Evolutionary conservation across 2,888 invertebrate genomes (phyloP).

Genomic region (Copidosoma aretas): DNA sequence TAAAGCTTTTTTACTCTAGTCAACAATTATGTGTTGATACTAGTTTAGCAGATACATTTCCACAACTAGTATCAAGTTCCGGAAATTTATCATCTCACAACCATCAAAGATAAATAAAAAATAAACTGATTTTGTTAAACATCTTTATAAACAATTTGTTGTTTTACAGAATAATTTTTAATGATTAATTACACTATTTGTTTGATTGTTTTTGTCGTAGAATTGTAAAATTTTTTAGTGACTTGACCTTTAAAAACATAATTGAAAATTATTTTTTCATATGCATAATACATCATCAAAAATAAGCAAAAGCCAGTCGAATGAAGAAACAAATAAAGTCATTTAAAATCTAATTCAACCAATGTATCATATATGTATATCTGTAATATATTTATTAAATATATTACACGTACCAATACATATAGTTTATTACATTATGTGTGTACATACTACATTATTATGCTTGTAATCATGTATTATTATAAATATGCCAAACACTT

Average conservation of each 20-base stretch:
- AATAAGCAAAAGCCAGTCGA: slow-evolving; percentile 23
- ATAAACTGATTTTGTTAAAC: slow-evolving; percentile 22
- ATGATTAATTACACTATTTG: too few species aligned
- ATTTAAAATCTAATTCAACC: slow-evolving; percentile 25
- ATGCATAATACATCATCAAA: slow-evolving; percentile 22
- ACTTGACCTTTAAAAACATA: slow-evolving; percentile 29
- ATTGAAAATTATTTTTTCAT: slow-evolving; percentile 29
- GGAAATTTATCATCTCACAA: slow-evolving; percentile 11
- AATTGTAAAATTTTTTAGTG: too few species aligned
- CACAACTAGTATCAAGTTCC: slow-evolving; percentile 24
- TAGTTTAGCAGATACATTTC: slow-evolving; percentile 15
- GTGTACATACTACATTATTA: too few species aligned
- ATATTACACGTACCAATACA: too few species aligned
- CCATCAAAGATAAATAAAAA: slow-evolving; percentile 7
- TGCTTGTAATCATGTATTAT: slow-evolving; percentile 3
- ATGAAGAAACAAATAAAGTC: slow-evolving; percentile 17
- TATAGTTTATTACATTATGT: too few species aligned
- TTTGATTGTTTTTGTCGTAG: too few species aligned
- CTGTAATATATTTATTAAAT: neutral
- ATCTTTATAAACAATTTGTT: too few species aligned
- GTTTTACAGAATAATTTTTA: slow-evolving; percentile 5
- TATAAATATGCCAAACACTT: slow-evolving; percentile 32
- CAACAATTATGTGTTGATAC: slow-evolving; percentile 40
- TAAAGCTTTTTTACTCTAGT: slow-evolving; percentile 46
- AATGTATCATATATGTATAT: slow-evolving; percentile 2